These are phyloP conservation scores for Prionace glauca DNA, from an alignment of 2,797 vertebrate species.

Conservation along the genomic window DNA sequence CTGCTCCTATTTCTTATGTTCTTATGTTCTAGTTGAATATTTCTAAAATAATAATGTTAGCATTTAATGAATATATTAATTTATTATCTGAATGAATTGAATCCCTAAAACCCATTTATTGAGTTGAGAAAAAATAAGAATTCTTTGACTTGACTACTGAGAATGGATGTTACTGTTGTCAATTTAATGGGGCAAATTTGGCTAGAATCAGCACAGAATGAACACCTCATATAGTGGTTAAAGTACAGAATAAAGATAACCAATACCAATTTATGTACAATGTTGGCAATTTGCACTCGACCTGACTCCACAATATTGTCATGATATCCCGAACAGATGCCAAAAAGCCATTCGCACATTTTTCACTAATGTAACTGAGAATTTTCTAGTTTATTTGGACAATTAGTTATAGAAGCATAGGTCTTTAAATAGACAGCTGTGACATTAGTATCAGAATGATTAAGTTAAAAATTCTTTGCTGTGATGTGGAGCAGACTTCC, in stretches of 20 bases:
- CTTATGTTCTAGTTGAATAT: no score
- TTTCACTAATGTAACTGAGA: background rate
- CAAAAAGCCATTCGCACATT: background rate
- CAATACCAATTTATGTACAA: background rate
- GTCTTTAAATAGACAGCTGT: background rate
- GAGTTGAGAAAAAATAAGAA: background rate
- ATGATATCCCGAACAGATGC: background rate
- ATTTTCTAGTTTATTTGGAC: background rate
- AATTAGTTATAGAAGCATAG: background rate
- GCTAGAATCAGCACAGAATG: background rate
- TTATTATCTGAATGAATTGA: background rate
- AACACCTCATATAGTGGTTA: background rate
- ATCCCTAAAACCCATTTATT: background rate
- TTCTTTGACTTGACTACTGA: background rate
- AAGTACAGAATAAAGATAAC: background rate
- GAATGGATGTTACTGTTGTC: background rate
- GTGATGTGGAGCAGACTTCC: background rate
- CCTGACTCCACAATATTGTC: background rate
- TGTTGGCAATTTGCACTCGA: background rate
- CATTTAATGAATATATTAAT: background rate
- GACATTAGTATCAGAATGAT: background rate
- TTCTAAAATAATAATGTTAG: background rate
- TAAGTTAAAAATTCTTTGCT: background rate
- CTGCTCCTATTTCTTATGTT: no score
- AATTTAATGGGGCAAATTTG: background rate